phyloP scores from a whole-genome alignment of 1,140 invertebrate genomes.

The Drosophila murphyi region DNA sequence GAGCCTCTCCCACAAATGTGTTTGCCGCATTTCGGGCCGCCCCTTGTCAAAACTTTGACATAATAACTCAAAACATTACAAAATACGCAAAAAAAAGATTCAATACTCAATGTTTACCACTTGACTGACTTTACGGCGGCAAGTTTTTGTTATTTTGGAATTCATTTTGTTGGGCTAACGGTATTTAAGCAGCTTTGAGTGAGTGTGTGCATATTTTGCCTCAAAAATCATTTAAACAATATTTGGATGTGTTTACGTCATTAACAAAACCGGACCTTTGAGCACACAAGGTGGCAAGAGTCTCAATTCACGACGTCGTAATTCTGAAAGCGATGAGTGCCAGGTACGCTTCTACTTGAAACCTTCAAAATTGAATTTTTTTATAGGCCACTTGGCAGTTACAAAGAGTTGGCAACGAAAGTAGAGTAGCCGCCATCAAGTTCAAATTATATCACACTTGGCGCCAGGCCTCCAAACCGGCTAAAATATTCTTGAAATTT shows the following conservation, averaged over 20 bases:
- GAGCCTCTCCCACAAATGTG: neutral
- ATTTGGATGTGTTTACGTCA: slow-evolving; percentile 74
- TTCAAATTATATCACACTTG: slow-evolving; percentile 30
- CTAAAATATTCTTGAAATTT: slow-evolving; percentile 28
- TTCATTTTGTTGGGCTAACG: slow-evolving; percentile 33
- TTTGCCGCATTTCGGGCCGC: slow-evolving; percentile 2
- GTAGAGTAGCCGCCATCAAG: slow-evolving; percentile 31
- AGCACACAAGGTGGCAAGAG: slow-evolving; percentile 27
- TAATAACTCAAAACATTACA: slow-evolving; percentile 30
- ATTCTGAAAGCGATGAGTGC: slow-evolving; percentile 46
- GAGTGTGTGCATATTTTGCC: slow-evolving; percentile 15
- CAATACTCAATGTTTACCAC: slow-evolving; percentile 34
- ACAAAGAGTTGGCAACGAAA: slow-evolving; percentile 2
- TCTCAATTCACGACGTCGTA: slow-evolving; percentile 11
- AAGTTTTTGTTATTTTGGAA: slow-evolving; percentile 40
- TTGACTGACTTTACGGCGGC: slow-evolving; percentile 64
- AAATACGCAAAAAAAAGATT: slow-evolving; percentile 8
- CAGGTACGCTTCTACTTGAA: slow-evolving; percentile 56
- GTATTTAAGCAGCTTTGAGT: slow-evolving; percentile 30
- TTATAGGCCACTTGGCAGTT: slow-evolving; percentile 25
- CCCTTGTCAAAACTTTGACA: slow-evolving; percentile 26
- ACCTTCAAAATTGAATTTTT: slow-evolving; percentile 18
- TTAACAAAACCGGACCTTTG: slow-evolving; percentile 66
- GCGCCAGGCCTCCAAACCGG: slow-evolving; percentile 26
- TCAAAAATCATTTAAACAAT: slow-evolving; percentile 63